phyloP scores from a whole-genome alignment of 2,888 invertebrate species.

The Apodemia zela region DNA sequence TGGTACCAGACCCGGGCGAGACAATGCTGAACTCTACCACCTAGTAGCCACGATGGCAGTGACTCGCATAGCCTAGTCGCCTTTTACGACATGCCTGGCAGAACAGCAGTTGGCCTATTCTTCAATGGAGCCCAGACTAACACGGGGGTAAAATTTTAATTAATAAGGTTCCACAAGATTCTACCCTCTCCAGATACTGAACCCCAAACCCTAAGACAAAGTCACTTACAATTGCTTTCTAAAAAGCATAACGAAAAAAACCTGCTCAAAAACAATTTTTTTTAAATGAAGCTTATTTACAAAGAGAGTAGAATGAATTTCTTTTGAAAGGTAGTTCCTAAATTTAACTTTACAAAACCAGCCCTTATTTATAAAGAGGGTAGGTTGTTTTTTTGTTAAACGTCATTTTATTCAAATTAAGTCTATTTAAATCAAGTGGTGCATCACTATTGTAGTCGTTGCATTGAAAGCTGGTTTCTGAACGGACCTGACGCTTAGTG shows the following conservation, averaged over 20 bases:
- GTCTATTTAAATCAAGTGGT: conserved; percentile 33
- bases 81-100: too few species aligned
- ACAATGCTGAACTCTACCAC: too few species aligned
- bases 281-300: background rate
- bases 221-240: conserved; percentile 2
- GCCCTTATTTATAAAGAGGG: conserved; percentile 1
- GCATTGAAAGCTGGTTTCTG: conserved; percentile 29
- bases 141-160: too few species aligned
- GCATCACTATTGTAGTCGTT: conserved; percentile 31
- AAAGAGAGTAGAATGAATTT: background rate
- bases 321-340: background rate
- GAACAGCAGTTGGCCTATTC: too few species aligned
- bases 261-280: background rate
- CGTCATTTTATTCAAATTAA: conserved; percentile 27
- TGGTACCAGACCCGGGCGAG: too few species aligned
- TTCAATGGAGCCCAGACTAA: too few species aligned
- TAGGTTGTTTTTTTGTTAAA: conserved; percentile 4
- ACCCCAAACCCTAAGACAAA: conserved; percentile 1
- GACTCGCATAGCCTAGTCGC: too few species aligned
- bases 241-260: conserved; percentile 6
- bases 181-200: too few species aligned
- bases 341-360: background rate
- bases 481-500: conserved; percentile 25
- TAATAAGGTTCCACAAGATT: too few species aligned
- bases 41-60: too few species aligned